Conservation (phyloP, 2,888 invertebrate species). For the Euspilapteryx auroguttella region DNA sequence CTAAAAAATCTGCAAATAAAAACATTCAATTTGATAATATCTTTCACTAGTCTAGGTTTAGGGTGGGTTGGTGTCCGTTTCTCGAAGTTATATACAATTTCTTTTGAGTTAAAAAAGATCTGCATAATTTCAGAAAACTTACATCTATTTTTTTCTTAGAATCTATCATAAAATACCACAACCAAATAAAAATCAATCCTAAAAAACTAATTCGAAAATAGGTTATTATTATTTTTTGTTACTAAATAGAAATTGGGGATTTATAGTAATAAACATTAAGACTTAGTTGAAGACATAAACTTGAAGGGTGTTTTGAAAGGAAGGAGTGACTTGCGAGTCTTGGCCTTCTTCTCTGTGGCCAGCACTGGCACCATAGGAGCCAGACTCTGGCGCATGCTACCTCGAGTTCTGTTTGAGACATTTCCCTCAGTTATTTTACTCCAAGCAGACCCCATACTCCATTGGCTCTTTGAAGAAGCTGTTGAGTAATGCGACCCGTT, state of each 20-base stretch:
- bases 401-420: constrained; percentile 21
- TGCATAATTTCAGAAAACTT: no score
- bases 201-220: no score
- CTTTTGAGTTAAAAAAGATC: no score
- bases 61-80: constrained; percentile 55
- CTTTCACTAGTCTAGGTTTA: no score
- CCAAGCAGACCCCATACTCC: constrained; percentile 23
- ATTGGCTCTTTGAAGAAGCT: constrained; percentile 25
- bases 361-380: constrained; percentile 24
- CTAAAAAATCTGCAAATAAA: no score
- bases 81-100: constrained; percentile 8
- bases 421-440: constrained; percentile 21
- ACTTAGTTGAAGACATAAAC: constrained; percentile 30
- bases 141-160: no score
- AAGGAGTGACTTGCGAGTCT: constrained; percentile 34
- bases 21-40: constrained; percentile 4
- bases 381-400: constrained; percentile 19
- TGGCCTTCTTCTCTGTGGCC: constrained; percentile 34
- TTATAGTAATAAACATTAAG: no score
- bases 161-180: constrained; percentile 14
- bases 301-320: constrained; percentile 54
- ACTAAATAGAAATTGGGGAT: no score
- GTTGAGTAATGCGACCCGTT: constrained; percentile 17
- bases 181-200: no score
- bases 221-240: no score